These are phyloP conservation scores for Hypercompe scribonia DNA, from an alignment of 2,888 invertebrate species.

Conservation along the genomic window DNA sequence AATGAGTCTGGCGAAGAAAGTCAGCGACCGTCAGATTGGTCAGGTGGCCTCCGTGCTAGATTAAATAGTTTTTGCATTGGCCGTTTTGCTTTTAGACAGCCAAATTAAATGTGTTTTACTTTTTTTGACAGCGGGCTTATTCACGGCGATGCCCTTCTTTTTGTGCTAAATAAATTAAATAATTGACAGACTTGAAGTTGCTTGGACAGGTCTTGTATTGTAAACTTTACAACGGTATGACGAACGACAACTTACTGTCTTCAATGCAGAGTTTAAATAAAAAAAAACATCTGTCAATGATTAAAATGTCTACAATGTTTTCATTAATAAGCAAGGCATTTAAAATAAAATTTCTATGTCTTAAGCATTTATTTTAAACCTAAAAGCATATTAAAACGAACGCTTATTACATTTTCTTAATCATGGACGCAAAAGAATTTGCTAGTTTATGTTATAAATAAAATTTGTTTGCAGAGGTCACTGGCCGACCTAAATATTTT, in stretches of 20 bases:
- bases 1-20: conserved; percentile 48
- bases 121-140: background rate
- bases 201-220: background rate
- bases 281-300: background rate
- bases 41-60: conserved; percentile 47
- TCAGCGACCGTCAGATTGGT: conserved; percentile 35
- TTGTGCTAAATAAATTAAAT: background rate
- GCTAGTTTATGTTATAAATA: too few species aligned
- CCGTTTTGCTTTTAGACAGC: conserved; percentile 16
- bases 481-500: conserved; percentile 19
- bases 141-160: background rate
- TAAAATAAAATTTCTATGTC: background rate
- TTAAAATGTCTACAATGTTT: background rate
- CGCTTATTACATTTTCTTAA: too few species aligned
- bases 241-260: background rate
- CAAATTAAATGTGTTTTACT: background rate
- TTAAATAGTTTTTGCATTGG: conserved; percentile 46
- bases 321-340: background rate
- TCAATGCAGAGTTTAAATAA: background rate
- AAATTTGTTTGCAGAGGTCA: conserved; percentile 9
- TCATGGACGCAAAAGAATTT: too few species aligned
- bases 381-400: too few species aligned
- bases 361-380: too few species aligned
- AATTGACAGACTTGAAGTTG: background rate
- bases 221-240: background rate